Base-by-base conservation (phyloP, 1,140 invertebrate genomes). In the Drosophila kohkoa region DNA sequence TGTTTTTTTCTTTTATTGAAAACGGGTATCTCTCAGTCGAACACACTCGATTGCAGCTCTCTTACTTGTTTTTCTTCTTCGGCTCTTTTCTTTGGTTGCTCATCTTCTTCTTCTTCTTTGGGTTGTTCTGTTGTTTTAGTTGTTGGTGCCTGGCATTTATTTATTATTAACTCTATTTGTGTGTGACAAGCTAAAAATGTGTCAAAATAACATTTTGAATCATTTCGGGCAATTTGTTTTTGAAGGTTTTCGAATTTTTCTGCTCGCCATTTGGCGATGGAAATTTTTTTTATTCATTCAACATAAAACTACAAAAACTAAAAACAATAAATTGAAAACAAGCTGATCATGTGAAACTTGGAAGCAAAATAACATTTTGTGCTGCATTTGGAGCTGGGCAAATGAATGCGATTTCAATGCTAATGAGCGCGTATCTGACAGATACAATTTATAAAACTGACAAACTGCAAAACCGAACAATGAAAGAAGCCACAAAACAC, bases 371-470 rank as follows among this genome's bases (percentile, higher is more conserved):
- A 48, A 48, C 15, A 20, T 10, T 60, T 32, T 54, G 20, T 1
- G 62, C 62, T 68, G 67, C 65, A 58, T 28, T 70, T 55, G 8
- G n/a, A 35, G 43, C 30, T 51, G 43, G 41, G 49, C 48, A 48
- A 75, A 86, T 75, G 63, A 75, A 86, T 86, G 67, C 63, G 79
- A 73, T 82, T 69, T 49, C 79, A 69, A 90, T 90, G 77, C 87
- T 90, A 90, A 86, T 86, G 82, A 82, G 77, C 79, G 77, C 87
- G 49, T 81, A 87, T 87, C 87, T 83, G 87, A 90, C 82, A 90
- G 80, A 81, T 87, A 87, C 82, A 78, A 90, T 90, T 90, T 79
- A 90, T 87, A 79, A 90, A 75, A 75, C 79, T 81, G 75, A 87
- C 87, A 87, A 41, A 81, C 70, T 78, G 63, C 77, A 73, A 77